These are phyloP conservation scores for Hypanus sabinus DNA, from an alignment of 2,113 vertebrate genomes.

Conservation along the genomic window DNA sequence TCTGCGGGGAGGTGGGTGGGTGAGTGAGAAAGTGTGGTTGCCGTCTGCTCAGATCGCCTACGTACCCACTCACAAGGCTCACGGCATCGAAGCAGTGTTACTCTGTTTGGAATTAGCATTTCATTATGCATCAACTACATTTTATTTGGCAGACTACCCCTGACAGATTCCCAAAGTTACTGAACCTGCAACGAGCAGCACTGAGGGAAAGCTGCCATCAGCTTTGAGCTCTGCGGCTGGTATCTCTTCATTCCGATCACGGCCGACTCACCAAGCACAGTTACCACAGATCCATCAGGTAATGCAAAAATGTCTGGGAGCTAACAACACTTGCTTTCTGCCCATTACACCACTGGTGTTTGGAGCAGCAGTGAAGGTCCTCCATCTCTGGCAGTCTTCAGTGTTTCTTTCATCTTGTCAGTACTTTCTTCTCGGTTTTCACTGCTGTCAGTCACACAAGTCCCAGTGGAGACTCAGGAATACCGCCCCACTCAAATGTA, in stretches of 20 bases:
- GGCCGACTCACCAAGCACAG: background rate
- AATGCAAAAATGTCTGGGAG: background rate
- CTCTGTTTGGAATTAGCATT: background rate
- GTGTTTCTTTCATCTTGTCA: no score
- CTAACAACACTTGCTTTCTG: no score
- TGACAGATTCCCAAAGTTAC: background rate
- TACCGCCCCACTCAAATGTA: no score
- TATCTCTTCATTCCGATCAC: background rate
- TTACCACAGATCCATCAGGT: background rate
- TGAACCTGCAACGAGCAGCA: background rate
- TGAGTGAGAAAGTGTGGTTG: conserved; percentile 15
- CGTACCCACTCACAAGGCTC: background rate
- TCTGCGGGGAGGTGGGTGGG: conserved; percentile 15
- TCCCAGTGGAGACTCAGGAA: no score
- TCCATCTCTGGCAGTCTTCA: no score
- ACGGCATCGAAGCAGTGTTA: background rate
- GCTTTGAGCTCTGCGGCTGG: background rate
- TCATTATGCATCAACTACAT: background rate
- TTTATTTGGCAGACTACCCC: background rate
- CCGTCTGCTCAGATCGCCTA: conserved; percentile 9
- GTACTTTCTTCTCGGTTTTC: no score
- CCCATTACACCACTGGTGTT: no score
- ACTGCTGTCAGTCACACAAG: no score
- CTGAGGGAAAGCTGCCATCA: background rate
- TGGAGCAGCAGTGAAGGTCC: no score